Evolutionary conservation across 2,113 vertebrate genomes (phyloP).

Genomic region (Alexandromys fortis): DNA sequence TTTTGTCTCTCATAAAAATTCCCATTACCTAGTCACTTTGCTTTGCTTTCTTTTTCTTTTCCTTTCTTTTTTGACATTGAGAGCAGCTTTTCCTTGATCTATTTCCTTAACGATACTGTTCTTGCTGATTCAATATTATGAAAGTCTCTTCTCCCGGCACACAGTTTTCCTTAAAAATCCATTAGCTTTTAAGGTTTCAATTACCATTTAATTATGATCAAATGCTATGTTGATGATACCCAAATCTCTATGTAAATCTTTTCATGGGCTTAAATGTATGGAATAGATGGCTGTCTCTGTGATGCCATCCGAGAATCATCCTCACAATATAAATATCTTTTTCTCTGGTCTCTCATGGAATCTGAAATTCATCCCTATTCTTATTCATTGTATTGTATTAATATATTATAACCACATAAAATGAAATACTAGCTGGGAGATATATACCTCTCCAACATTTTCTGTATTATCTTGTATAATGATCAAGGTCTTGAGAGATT

Average conservation of each 20-base stretch:
- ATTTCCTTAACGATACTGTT: constrained; percentile 25
- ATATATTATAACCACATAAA: constrained; percentile 21
- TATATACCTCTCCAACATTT: neutral
- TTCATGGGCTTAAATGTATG: neutral
- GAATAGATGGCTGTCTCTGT: neutral
- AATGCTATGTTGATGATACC: constrained; percentile 18
- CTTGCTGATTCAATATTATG: constrained; percentile 9
- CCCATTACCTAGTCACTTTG: neutral
- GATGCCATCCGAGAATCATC: constrained; percentile 40
- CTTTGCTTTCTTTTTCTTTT: neutral
- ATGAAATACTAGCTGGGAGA: constrained; percentile 38
- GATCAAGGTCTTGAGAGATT: neutral
- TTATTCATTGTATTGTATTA: constrained; percentile 50
- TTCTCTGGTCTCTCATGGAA: neutral
- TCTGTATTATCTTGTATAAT: neutral
- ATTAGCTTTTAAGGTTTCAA: neutral
- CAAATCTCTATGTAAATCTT: constrained; percentile 32
- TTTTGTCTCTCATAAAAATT: neutral
- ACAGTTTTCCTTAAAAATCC: constrained; percentile 10
- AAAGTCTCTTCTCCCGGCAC: neutral
- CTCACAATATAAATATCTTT: constrained; percentile 12
- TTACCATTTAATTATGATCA: neutral
- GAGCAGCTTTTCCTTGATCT: constrained; percentile 11
- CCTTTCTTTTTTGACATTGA: neutral
- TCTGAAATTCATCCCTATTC: constrained; percentile 20